Evolutionary conservation across 37 sponge, comb jelly and placozoan species (phyloP).

Genomic region (Theonella swinhoei): DNA sequence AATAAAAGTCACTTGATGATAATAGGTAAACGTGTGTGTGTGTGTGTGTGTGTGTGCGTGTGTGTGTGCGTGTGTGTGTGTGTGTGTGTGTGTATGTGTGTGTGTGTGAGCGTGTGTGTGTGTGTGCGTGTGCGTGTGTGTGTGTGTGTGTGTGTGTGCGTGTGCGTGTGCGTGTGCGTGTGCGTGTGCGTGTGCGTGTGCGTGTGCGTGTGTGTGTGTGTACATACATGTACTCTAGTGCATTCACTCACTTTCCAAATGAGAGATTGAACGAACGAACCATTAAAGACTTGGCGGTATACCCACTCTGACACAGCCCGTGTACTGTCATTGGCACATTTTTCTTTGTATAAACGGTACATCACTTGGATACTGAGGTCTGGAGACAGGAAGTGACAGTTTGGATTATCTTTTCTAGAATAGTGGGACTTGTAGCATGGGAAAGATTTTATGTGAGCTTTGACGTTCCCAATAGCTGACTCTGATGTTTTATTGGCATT

Average conservation of each 20-base stretch:
- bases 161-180: too few relatives aligned
- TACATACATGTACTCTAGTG: too few relatives aligned
- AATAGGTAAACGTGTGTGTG: too few relatives aligned
- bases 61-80: background rate
- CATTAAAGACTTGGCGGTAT: constrained; percentile 37
- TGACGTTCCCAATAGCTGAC: background rate
- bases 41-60: background rate
- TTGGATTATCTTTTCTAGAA: constrained; percentile 39
- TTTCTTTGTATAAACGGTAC: constrained; percentile 37
- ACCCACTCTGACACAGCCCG: constrained; percentile 30
- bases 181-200: too few relatives aligned
- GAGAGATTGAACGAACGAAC: constrained; percentile 30
- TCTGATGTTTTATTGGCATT: constrained; percentile 17
- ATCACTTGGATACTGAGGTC: constrained; percentile 11
- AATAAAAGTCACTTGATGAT: background rate
- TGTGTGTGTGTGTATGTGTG: too few relatives aligned
- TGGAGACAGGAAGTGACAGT: constrained; percentile 3
- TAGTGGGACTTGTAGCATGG: constrained; percentile 39
- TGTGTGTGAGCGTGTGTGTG: too few relatives aligned
- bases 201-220: background rate
- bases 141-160: too few relatives aligned
- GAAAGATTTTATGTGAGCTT: constrained; percentile 37
- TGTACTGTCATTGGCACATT: background rate
- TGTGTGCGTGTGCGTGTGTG: too few relatives aligned
- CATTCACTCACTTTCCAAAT: constrained; percentile 45